Evolutionary conservation across 2,113 vertebrate species (phyloP).

Genomic region (Herpetotheres cachinnans): DNA sequence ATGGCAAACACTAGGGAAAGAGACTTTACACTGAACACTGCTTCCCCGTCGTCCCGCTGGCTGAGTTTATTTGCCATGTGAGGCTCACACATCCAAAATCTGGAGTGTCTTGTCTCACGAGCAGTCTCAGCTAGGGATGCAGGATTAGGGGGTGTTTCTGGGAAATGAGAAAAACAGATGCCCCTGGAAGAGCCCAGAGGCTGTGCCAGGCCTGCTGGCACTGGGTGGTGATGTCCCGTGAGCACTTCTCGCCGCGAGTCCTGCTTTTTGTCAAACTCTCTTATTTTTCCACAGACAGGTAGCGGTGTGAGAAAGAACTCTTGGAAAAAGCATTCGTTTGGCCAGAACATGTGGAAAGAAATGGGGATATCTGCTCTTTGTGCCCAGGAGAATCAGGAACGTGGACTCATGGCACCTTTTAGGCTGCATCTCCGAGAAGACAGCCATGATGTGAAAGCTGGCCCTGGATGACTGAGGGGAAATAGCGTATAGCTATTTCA

Average conservation of each 20-base stretch:
- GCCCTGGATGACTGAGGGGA: background rate
- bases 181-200: background rate
- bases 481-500: background rate
- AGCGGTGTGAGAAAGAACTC: background rate
- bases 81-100: background rate
- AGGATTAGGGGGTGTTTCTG: background rate
- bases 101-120: background rate
- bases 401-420: background rate
- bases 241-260: rapidly evolving
- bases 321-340: background rate
- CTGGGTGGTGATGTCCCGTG: background rate
- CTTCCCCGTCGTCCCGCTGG: background rate
- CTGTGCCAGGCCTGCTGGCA: background rate
- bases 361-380: background rate
- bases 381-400: background rate
- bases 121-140: background rate
- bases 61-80: background rate
- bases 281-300: background rate
- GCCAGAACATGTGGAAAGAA: background rate
- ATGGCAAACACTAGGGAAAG: background rate
- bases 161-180: background rate
- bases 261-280: background rate
- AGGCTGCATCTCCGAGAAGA: background rate
- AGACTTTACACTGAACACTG: background rate
- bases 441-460: background rate